A percentile compares a stretch with the other conserved stretches of the same genome.
Evolutionary conservation across 2,113 vertebrate species (phyloP).

Genomic region (Miniopterus natalensis): DNA sequence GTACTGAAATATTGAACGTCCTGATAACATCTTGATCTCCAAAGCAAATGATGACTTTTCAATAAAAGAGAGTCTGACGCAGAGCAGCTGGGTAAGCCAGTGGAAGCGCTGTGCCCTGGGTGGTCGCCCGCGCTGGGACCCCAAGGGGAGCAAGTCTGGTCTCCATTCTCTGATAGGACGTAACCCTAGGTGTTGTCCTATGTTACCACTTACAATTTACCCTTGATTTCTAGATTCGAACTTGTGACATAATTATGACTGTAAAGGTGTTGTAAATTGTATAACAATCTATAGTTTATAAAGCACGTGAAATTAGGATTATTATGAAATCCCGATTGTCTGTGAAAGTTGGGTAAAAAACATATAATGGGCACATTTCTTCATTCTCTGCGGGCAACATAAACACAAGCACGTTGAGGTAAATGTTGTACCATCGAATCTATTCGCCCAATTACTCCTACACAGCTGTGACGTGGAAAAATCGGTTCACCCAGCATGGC

Average conservation of each 20-base stretch:
- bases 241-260: background rate
- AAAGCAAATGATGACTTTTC: background rate
- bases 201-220: constrained; percentile 15
- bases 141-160: background rate
- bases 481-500: background rate
- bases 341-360: background rate
- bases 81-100: background rate
- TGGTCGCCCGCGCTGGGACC: background rate
- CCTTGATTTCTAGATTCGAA: background rate
- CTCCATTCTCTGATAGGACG: background rate
- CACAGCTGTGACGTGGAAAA: background rate
- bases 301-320: background rate
- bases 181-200: background rate
- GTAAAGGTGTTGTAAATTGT: background rate
- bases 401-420: background rate
- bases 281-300: background rate
- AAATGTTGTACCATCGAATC: background rate
- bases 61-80: background rate
- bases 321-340: background rate
- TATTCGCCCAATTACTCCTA: background rate
- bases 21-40: background rate
- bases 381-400: background rate
- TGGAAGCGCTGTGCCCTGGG: background rate
- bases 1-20: too few species aligned
- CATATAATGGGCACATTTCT: background rate